Conservation (phyloP, 2,888 invertebrate species). For the Apotomis capreana region DNA sequence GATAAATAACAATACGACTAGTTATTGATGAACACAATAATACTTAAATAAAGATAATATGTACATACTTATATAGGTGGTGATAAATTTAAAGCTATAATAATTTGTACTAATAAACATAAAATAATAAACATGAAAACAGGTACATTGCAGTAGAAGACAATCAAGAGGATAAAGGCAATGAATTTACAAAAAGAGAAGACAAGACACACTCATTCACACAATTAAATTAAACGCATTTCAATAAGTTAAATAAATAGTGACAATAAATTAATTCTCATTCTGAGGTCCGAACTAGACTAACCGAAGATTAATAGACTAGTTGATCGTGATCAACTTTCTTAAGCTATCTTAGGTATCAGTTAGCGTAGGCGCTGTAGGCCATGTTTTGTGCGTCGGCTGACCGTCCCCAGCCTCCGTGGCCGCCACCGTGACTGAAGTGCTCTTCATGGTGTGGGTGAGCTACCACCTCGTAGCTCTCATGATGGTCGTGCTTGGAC, state of each 20-base stretch:
- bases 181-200: conserved; percentile 47
- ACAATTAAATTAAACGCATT: conserved; percentile 55
- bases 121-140: conserved; percentile 58
- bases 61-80: conserved; percentile 46
- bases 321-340: conserved; percentile 40
- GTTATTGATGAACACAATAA: conserved; percentile 60
- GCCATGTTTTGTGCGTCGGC: conserved; percentile 88
- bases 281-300: conserved; percentile 73
- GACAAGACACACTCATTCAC: conserved; percentile 73
- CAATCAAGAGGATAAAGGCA: conserved; percentile 41
- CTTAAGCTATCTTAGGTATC: conserved; percentile 64
- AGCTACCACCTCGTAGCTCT: conserved; percentile 90
- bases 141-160: conserved; percentile 65
- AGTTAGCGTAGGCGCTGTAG: conserved; percentile 86
- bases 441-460: conserved; percentile 86
- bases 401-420: conserved; percentile 86
- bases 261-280: conserved; percentile 73
- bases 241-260: conserved; percentile 77
- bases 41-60: conserved; percentile 51
- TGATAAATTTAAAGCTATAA: conserved; percentile 68
- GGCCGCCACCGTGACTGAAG: conserved; percentile 81
- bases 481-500: conserved; percentile 85
- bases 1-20: conserved; percentile 55
- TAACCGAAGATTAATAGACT: conserved; percentile 54
- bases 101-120: conserved; percentile 67